Base-by-base conservation (phyloP, 92 coral and sea anemone species). In the Zoanthus sansibaricus region DNA sequence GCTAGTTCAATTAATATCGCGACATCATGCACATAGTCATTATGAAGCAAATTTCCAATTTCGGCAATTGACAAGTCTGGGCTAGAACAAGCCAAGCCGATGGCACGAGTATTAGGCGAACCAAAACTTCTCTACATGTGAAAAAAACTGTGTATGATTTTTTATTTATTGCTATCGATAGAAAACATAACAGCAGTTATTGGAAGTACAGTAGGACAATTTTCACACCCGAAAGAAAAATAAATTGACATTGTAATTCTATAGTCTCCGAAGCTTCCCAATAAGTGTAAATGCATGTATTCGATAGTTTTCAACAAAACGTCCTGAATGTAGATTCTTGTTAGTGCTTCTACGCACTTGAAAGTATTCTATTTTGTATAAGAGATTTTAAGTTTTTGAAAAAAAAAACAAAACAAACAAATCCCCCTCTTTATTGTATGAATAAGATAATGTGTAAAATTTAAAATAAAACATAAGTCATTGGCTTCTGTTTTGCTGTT, bases 1-100 rank as follows among this genome's bases (percentile, higher is more conserved):
- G n/a, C 82, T 33, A 51, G 82, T 52, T 76, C 47, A 76, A 52
- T 76, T 76, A 76, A 52, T 76, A 44, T 51, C 11, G 82, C 42
- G 42, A 37, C 42, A 37, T 37, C 42, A 47, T 56, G 20, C 9
- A 49, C 12, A 49, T 49, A 49, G 68, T 13, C 66, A 54, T 76
- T 76, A 76, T 17, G 30, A 25, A 54, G 14, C 15, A 76, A 54
- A 37, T 51, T 76, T 51, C 54, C 47, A 66, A 76, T 76, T 76
- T 76, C 25, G 25, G 25, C 25, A 25, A 37, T 37, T 37, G 42
- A 37, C 4, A 37, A 37, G 2, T 37, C 42, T 33, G n/a, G 3
- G 42, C 82, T 52, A 52, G 54, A 56, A 17, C 56, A 47, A 42
- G 78, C 18, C 47, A 18, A 7, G 56, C 33, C 16, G 42, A 25